Evolutionary conservation across 2,113 vertebrate genomes (phyloP), one percentile per base, ranked within the genome.

Genomic region (Triplophysa rosa): DNA sequence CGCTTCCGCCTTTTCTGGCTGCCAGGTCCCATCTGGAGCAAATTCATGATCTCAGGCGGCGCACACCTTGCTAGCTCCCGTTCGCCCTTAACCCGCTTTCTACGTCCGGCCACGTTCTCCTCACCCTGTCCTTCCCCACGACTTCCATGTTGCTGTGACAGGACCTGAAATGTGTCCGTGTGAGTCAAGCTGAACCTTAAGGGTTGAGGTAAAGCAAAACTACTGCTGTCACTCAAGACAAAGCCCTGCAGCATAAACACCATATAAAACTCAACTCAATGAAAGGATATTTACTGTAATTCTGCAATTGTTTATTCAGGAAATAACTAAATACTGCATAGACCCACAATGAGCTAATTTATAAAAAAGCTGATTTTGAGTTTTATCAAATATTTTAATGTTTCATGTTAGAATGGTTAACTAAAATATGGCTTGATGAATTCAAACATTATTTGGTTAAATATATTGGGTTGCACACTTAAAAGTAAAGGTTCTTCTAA

Each of bases 1-100:
- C 90, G 89, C 87, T 91, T 94, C 89, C 84, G 89, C 91, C 90
- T 93, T 91, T 92, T 87, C 89, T 91, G 88, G 92, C 92, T 95
- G 92, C 92, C 93, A 94, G 83, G 85, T 95, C 87, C 91, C 88
- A 93, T 95, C 91, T 93, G 90, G 89, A 94, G 88, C 88, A 86
- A 93, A 90, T 94, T 92, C 90, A 88, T 93, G 93, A 88, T 93
- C 89, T 87, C 87, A 29, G n/a, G 88, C 86, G 90, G 89, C 88
- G 89, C 87, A 90, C 89, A 92, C 87, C 88, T 92, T 90, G 82
- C 89, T 85, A 82, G 79, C n/a, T 54, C 79, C 90, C 86, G 37
- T 87, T 80, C 78, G 83, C 64, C 82, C 84, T 17, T 58, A 37
- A 52, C 21, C 86, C 82, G 49, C 33, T 24, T 11, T n/a, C 58